These are phyloP conservation scores for Eudemis profundana DNA, from an alignment of 2,888 invertebrate species.

Conservation along the genomic window DNA sequence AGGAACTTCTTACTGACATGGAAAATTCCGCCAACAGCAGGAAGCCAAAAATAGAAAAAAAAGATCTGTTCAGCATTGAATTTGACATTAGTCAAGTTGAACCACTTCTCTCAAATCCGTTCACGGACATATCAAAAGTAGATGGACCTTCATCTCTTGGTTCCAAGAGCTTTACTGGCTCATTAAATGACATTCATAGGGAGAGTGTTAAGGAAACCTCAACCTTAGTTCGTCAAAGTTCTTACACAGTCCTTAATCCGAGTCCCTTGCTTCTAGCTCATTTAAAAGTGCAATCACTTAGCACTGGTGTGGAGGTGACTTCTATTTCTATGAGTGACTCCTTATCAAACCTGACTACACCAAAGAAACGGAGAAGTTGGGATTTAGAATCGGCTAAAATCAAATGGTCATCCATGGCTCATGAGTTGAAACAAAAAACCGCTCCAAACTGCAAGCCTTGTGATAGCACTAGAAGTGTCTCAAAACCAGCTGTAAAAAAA, in stretches of 20 bases:
- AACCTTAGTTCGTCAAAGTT: slow-evolving; percentile 88
- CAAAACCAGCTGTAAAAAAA: slow-evolving; percentile 52
- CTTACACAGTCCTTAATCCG: slow-evolving; percentile 91
- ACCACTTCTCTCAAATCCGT: slow-evolving; percentile 50
- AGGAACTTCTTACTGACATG: slow-evolving; percentile 52
- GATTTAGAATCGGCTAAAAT: slow-evolving; percentile 78
- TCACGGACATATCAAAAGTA: slow-evolving; percentile 54
- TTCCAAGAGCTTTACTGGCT: slow-evolving; percentile 77
- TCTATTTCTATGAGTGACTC: slow-evolving; percentile 84
- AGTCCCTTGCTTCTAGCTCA: slow-evolving; percentile 90
- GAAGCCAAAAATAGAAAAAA: slow-evolving; percentile 41
- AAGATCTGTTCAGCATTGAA: slow-evolving; percentile 53
- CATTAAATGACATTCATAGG: slow-evolving; percentile 75
- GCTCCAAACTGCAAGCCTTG: slow-evolving; percentile 41
- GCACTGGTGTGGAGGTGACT: slow-evolving; percentile 76
- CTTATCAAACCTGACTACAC: slow-evolving; percentile 64
- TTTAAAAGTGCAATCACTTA: slow-evolving; percentile 81
- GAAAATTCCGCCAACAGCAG: slow-evolving; percentile 48
- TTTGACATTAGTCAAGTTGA: slow-evolving; percentile 55
- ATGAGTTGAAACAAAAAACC: slow-evolving; percentile 66
- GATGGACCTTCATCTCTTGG: slow-evolving; percentile 68
- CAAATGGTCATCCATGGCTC: slow-evolving; percentile 82
- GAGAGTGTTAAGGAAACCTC: slow-evolving; percentile 61
- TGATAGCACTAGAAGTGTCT: slow-evolving; percentile 36
- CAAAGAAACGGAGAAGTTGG: slow-evolving; percentile 78